phyloP scores from a whole-genome alignment of 2,888 invertebrate species.

The Timandra comae region DNA sequence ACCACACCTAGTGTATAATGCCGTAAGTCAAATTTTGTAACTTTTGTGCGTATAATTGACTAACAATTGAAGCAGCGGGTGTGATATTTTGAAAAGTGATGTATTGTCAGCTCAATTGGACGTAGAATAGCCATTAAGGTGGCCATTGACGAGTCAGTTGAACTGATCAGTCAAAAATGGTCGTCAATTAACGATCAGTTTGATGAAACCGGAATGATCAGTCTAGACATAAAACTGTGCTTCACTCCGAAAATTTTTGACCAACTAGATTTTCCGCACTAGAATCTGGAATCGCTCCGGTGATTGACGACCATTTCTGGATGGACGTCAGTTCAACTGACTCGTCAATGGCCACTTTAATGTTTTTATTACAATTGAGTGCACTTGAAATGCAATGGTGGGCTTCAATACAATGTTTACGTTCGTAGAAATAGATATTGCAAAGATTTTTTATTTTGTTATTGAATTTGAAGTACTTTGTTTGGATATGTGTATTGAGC shows the following conservation, averaged over 20 bases:
- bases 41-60: conserved; percentile 52
- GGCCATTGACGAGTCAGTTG: too few relatives aligned
- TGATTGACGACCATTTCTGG: too few relatives aligned
- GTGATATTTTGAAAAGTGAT: conserved; percentile 26
- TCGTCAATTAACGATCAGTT: too few relatives aligned
- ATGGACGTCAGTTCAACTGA: too few relatives aligned
- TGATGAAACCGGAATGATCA: too few relatives aligned
- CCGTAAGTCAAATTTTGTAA: conserved; percentile 33
- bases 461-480: conserved; percentile 3
- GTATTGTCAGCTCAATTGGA: conserved; percentile 12
- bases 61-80: conserved; percentile 44
- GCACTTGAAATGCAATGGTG: conserved; percentile 11
- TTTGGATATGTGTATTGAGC: conserved; percentile 5
- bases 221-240: too few relatives aligned
- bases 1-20: conserved; percentile 44
- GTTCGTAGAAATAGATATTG: conserved; percentile 12
- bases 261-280: too few relatives aligned
- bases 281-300: too few relatives aligned
- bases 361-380: conserved; percentile 20
- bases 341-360: too few relatives aligned
- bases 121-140: too few relatives aligned
- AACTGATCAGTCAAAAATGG: too few relatives aligned
- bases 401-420: conserved; percentile 15
- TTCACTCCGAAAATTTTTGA: too few relatives aligned
- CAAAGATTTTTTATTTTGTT: conserved; percentile 1